Percentiles rank a stretch among this genome's conserved stretches.
These are phyloP conservation scores for Melanotaenia boesemani DNA, from an alignment of 2,797 vertebrate genomes.

Conservation along the genomic window DNA sequence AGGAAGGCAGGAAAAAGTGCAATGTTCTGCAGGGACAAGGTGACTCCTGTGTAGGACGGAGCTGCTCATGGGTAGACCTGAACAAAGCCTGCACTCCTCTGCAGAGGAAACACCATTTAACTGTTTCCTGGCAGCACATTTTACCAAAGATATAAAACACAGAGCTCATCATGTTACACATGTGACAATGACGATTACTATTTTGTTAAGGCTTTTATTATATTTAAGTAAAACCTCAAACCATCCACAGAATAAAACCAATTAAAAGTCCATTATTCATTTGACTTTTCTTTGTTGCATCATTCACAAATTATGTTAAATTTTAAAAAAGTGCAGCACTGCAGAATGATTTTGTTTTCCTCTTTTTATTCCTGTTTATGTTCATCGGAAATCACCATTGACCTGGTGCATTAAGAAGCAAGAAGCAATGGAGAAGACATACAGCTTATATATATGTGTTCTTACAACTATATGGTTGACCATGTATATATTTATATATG, in stretches of 20 bases:
- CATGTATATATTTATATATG: too few relatives aligned
- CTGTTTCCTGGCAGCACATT: neutral
- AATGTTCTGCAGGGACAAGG: conserved; percentile 67
- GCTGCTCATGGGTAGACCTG: conserved; percentile 9
- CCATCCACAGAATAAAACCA: neutral
- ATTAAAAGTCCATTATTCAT: neutral
- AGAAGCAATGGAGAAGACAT: too few relatives aligned
- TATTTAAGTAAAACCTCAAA: neutral
- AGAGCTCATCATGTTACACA: too few relatives aligned
- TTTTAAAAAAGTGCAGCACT: too few relatives aligned
- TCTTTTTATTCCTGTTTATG: neutral
- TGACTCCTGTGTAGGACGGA: conserved; percentile 57
- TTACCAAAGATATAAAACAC: neutral
- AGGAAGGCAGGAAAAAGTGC: conserved; percentile 45
- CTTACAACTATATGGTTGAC: too few relatives aligned
- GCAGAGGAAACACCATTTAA: neutral
- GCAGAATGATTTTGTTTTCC: neutral
- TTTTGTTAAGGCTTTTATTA: neutral
- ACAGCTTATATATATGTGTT: too few relatives aligned
- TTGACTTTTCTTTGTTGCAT: neutral
- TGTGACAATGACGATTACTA: too few relatives aligned
- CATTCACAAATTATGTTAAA: neutral
- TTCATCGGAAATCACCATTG: neutral
- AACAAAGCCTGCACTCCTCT: conserved; percentile 17
- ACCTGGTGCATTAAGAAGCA: too few relatives aligned